Base-by-base conservation (phyloP, 2,113 vertebrate genomes). In the Phrynocephalus versicolor region DNA sequence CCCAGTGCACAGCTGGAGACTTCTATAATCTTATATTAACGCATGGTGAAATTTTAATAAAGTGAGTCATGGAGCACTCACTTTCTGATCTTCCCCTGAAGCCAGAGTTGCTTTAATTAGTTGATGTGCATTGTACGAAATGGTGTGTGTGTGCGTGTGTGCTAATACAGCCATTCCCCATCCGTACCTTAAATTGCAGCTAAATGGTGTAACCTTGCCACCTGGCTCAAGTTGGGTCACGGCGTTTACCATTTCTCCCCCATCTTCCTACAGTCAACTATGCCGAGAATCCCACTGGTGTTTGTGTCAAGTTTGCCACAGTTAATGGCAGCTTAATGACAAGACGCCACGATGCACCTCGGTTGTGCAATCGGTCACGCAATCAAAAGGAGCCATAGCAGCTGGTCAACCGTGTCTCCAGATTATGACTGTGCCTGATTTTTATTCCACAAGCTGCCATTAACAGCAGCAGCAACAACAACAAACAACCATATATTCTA, bases 21-120 rank as follows among this genome's bases (percentile, higher is more conserved):
- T 91, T 81, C 83, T 89, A 87, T 87, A 91, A 93, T 92, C 87
- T 92, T 86, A 89, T 78, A 89, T 91, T 91, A 93, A 73, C 14
- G 39, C 90, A 84, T 62, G 87, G 85, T 83, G 51, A 92, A 90
- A 83, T 87, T 93, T 91, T 90, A 94, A 95, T 93, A 94, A 95
- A 94, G 93, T 90, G 90, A 95, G 94, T 92, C 84, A 88, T 51
- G 84, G 87, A 90, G 90, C 83, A 83, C 86, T 94, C 89, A 89
- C 91, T 92, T 94, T 95, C 94, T 94, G 92, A 94, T 94, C 88
- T 94, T 95, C 94, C 92, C 88, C 89, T 88, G 85, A 82, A 94
- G 85, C 88, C 87, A 93, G 91, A 92, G 83, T 91, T 71, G 90
- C 89, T 90, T 94, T 95, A 94, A 95, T 96, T 95, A 96, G 89